Conservation (phyloP, 2,888 invertebrate species). For the Erebia aethiops region DNA sequence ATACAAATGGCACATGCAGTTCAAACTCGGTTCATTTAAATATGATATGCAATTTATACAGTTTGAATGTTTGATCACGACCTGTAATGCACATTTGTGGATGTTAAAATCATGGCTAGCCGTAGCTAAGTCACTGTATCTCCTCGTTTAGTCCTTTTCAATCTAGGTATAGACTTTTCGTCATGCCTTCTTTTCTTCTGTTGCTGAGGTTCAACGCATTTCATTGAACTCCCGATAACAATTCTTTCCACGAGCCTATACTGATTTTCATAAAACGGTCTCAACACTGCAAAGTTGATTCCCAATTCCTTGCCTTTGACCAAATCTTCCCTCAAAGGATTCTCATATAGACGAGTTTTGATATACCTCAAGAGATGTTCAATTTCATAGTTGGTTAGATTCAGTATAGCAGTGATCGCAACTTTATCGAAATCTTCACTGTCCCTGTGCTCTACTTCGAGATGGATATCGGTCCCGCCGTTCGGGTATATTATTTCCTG, state of each 20-base stretch:
- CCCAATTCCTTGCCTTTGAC: conserved; percentile 68
- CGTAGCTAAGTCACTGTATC: conserved; percentile 15
- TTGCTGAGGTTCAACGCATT: conserved; percentile 51
- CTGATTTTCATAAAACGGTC: conserved; percentile 65
- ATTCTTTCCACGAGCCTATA: conserved; percentile 70
- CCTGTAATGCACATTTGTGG: background rate
- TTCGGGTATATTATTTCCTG: conserved; percentile 71
- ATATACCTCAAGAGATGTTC: conserved; percentile 63
- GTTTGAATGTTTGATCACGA: background rate
- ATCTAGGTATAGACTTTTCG: conserved; percentile 54
- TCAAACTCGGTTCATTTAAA: background rate
- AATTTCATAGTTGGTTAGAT: conserved; percentile 58
- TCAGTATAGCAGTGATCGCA: conserved; percentile 67
- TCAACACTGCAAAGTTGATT: conserved; percentile 64
- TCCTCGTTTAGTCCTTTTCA: conserved; percentile 60
- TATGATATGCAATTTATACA: background rate
- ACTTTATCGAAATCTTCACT: conserved; percentile 72
- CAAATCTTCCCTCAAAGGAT: conserved; percentile 60
- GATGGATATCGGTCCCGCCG: conserved; percentile 55
- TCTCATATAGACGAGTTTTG: conserved; percentile 63
- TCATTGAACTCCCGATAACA: conserved; percentile 56
- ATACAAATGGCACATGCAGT: conserved; percentile 10
- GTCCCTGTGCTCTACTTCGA: conserved; percentile 69
- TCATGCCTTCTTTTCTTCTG: conserved; percentile 59
- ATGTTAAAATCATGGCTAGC: background rate